A percentile compares a stretch with the other conserved stretches of the same genome.
These are phyloP conservation scores for Hemicentrotus pulcherrimus DNA, from an alignment of 35 echinoderm and acorn worm genomes.

Conservation along the genomic window DNA sequence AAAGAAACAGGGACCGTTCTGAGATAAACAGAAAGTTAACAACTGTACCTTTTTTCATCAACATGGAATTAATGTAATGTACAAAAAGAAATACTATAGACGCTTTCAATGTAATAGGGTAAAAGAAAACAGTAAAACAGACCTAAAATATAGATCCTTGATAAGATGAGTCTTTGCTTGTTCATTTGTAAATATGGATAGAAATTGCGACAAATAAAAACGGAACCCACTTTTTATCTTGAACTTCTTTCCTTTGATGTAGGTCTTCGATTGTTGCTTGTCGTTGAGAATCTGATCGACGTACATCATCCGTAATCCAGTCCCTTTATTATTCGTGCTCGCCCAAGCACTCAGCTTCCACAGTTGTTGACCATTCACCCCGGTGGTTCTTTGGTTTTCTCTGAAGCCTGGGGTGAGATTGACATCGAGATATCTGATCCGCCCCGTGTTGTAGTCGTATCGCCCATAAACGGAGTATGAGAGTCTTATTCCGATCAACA, in stretches of 20 bases:
- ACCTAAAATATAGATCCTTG: no score
- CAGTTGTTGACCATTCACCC: background rate
- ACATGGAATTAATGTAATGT: no score
- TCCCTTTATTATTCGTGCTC: background rate
- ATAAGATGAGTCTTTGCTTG: no score
- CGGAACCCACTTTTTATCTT: background rate
- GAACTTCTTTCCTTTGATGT: background rate
- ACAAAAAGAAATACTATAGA: no score
- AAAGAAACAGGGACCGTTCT: no score
- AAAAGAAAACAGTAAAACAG: no score
- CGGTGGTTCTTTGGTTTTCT: background rate
- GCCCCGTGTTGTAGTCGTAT: background rate
- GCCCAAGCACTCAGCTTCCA: slow-evolving; percentile 27
- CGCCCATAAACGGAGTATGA: background rate
- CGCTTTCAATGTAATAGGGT: no score
- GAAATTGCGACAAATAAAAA: no score
- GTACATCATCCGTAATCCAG: background rate
- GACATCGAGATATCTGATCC: background rate
- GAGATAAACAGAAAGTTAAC: no score
- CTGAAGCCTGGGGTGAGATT: background rate
- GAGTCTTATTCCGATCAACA: no score
- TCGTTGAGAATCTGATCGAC: slow-evolving; percentile 15
- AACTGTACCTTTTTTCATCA: no score
- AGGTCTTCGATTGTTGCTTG: background rate
- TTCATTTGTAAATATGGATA: no score